These are phyloP conservation scores for Acanthurus leucopareius DNA, from an alignment of 2,797 vertebrate genomes.

Conservation along the genomic window DNA sequence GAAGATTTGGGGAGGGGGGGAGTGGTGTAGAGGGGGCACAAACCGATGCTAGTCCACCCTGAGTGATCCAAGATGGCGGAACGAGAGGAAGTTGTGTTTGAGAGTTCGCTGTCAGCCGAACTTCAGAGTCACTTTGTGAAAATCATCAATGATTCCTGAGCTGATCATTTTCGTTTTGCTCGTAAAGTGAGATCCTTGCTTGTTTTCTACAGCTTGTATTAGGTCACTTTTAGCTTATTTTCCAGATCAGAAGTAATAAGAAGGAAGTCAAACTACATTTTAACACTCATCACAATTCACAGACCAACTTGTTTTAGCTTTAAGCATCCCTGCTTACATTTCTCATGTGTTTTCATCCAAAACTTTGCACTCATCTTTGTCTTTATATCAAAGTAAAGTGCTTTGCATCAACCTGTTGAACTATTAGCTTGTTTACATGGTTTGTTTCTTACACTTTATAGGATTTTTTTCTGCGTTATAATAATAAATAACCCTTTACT, in stretches of 20 bases:
- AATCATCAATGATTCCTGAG: neutral
- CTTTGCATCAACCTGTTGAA: no score
- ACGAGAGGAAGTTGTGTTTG: constrained; percentile 2
- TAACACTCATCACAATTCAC: neutral
- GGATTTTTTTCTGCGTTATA: no score
- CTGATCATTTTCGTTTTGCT: no score
- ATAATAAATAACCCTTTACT: no score
- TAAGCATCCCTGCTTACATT: no score
- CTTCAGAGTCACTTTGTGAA: neutral
- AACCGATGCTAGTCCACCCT: constrained; percentile 14
- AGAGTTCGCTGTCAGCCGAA: neutral
- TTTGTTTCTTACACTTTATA: no score
- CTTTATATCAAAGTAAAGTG: neutral
- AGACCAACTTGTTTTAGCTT: neutral
- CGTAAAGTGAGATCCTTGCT: no score
- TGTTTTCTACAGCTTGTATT: neutral
- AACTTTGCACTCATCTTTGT: neutral
- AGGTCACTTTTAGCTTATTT: neutral
- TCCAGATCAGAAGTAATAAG: neutral
- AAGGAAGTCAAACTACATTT: neutral
- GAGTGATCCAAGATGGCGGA: constrained; percentile 40
- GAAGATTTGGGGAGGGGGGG: constrained; percentile 51
- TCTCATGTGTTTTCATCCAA: neutral
- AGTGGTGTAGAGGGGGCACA: neutral
- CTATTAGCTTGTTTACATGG: no score